Percentiles rank a stretch among this genome's conserved stretches.
phyloP scores from a whole-genome alignment of 2,113 vertebrate species.

The Tenrec ecaudatus region DNA sequence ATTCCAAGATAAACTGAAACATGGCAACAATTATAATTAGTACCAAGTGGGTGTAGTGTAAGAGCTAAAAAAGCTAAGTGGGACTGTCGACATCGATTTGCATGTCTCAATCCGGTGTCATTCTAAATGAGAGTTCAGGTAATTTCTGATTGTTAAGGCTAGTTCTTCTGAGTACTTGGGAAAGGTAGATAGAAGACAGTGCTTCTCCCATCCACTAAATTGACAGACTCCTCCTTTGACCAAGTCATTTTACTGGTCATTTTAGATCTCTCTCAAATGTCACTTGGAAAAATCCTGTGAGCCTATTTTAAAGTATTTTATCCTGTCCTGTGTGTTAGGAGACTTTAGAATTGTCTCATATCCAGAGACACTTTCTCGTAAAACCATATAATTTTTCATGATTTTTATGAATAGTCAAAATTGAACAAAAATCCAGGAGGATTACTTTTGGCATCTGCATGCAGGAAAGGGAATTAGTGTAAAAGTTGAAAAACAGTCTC shows the following conservation, averaged over 20 bases:
- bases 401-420: neutral
- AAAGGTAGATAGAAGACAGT: conserved; percentile 23
- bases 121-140: conserved; percentile 23
- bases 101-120: conserved; percentile 51
- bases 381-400: neutral
- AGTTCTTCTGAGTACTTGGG: neutral
- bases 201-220: neutral
- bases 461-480: neutral
- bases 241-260: neutral
- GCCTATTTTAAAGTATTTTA: neutral
- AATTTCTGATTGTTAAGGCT: conserved; percentile 30
- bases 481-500: neutral
- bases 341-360: neutral
- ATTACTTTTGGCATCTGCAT: neutral
- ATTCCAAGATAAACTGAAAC: conserved; percentile 80
- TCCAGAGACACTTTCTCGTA: neutral
- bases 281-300: conserved; percentile 15
- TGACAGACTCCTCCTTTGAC: neutral
- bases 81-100: conserved; percentile 66
- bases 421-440: neutral
- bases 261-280: conserved; percentile 8
- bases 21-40: conserved; percentile 84
- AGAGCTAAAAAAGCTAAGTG: conserved; percentile 82
- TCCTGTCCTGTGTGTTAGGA: neutral
- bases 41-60: conserved; percentile 79